Base-by-base conservation (phyloP, 2,797 vertebrate species). In the Buphagus erythrorhynchus region DNA sequence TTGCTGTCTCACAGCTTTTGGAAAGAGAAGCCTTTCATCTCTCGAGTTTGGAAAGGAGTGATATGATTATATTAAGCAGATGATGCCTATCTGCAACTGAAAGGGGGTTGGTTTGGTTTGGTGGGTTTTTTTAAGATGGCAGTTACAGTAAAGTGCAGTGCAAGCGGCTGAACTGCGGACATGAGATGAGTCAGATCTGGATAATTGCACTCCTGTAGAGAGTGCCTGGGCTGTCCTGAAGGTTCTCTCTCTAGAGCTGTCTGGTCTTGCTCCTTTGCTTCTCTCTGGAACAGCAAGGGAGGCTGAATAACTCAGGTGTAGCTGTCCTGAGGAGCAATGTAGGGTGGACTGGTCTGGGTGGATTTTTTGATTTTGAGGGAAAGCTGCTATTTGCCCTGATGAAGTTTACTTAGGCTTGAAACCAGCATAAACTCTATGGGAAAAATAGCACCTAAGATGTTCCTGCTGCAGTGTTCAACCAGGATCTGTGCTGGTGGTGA, bases 1-100 rank as follows among this genome's bases (percentile, higher is more conserved):
- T 93, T 93, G 82, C 83, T 86, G 85, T 92, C 83, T 95, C 71
- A 36, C 85, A 69, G 67, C 73, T 94, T 96, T 91, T 80, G 75
- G 72, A 83, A 86, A 83, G 73, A 46, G 82, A 85, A 84, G 59
- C 52, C 85, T 95, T 94, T 96, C 63, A 86, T 94, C 79, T 87
- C 79, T 79, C 0, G 0, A 45, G 20, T 88, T 84, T 93, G 82
- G 91, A 88, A 75, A 72, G 90, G 55, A 86, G 40, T 5, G 66
- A 68, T 92, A 75, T 0, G 14, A 52, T 86, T 94, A 19, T 62
- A 75, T 68, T 74, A 84, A 75, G 79, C 36, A 78, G 61, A 65
- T 84, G 73, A 95, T 93, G 65, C 58, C 59, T 91, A 35, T 95
- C 89, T 86, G 49, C 65, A 49, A 68, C 75, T 77, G 81, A 83